Base-by-base conservation (phyloP, 1,140 invertebrate genomes). In the Eciton burchellii region DNA sequence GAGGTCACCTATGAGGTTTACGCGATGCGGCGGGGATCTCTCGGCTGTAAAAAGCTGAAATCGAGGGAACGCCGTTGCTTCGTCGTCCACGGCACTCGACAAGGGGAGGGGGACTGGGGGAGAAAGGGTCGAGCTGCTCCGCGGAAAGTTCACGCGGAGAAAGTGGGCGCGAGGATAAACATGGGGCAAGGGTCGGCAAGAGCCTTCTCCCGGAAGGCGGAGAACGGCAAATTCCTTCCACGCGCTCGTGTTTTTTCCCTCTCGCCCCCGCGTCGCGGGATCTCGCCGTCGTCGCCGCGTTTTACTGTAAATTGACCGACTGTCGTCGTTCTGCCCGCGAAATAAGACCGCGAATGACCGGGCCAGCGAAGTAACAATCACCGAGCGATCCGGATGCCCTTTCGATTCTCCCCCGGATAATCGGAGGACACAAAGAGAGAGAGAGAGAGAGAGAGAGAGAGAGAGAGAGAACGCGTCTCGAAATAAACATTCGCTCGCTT, bases 251-350 rank as follows among this genome's bases (percentile, higher is more conserved):
- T 88, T 89, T 84, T 87, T 35, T 90, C 85, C 79, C 56, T 35
- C 63, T 63, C 60, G 49, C 49, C 29, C 29, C 43, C 60, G 41
- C 60, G 8, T 66, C 52, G 56, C 65, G 24, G 65, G n/a, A 45
- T 49, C 63, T 49, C 72, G n/a, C n/a, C 52, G 63, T 66, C 62
- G 12, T 68, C 35, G n/a, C n/a, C 60, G 60, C 72, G 83, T 83
- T 89, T 89, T 84, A 89, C 86, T 86, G 88, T 89, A 86, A 86
- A 89, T 89, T 89, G 88, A 73, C 72, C 47, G 54, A n/a, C 56
- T 19, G 2, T 35, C 45, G 56, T 62, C 47, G 19, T 62, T 74
- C 59, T 4, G 24, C 45, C 54, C 6, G 26, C 16, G 29, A 65
- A 62, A 68, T 35, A 76, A 82, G 24, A 14, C 59, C 49, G n/a